Conservation (phyloP, 2,113 vertebrate genomes). For the Prionailurus bengalensis region DNA sequence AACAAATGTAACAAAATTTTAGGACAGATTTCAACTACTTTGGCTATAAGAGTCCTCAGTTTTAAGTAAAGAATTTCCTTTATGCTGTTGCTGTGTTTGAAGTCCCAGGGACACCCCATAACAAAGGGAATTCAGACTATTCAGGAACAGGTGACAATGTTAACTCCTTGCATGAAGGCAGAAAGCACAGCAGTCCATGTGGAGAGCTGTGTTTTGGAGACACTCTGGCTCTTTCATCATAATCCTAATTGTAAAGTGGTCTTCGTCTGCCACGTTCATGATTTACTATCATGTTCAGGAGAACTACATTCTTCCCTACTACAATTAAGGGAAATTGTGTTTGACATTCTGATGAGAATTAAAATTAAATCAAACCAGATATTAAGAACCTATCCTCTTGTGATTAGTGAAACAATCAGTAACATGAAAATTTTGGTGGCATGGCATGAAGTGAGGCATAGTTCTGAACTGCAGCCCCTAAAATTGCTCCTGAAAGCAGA, state of each 20-base stretch:
- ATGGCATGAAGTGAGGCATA: background rate
- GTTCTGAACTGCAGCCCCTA: background rate
- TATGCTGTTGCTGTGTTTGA: background rate
- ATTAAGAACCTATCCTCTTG: background rate
- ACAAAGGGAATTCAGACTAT: background rate
- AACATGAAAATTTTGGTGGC: background rate
- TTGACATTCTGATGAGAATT: background rate
- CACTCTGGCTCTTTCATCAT: background rate
- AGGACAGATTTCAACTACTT: background rate
- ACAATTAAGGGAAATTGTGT: background rate
- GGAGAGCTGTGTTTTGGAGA: background rate
- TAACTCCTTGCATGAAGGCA: background rate
- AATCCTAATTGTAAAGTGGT: background rate
- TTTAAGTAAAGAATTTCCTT: background rate
- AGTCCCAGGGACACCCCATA: background rate
- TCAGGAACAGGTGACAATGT: background rate
- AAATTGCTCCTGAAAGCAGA: background rate
- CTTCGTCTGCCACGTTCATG: background rate
- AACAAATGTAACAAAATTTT: background rate
- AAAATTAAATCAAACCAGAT: background rate
- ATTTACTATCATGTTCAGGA: background rate
- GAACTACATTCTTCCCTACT: background rate
- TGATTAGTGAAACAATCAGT: slow-evolving; percentile 8
- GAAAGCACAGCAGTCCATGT: background rate
- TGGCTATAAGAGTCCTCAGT: background rate